These are phyloP conservation scores for Parthenolecanium corni DNA, from an alignment of 2,888 invertebrate genomes.

Conservation along the genomic window DNA sequence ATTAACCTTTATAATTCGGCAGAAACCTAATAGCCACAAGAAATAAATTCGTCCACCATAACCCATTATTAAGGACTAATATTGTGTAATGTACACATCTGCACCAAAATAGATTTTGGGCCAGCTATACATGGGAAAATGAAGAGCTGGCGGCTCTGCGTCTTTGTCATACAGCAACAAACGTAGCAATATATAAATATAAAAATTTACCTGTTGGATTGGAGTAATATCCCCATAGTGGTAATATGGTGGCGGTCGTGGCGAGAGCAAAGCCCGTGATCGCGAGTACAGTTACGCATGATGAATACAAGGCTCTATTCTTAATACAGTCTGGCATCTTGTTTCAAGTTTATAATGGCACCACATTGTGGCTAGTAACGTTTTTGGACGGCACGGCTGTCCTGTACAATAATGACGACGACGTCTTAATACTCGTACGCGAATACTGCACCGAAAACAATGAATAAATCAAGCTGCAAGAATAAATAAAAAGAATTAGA, in stretches of 20 bases:
- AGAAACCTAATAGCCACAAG: no score
- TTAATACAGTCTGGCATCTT: constrained; percentile 40
- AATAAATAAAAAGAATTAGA: not conserved
- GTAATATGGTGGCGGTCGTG: constrained; percentile 69
- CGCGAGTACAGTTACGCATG: constrained; percentile 56
- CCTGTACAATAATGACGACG: not conserved
- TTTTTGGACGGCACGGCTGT: constrained; percentile 9
- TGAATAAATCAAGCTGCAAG: no score
- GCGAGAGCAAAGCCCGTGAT: constrained; percentile 70
- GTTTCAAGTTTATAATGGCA: constrained; percentile 37
- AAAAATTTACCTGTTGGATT: constrained; percentile 56
- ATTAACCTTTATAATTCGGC: no score
- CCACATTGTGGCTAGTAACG: constrained; percentile 30
- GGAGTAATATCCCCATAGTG: constrained; percentile 76
- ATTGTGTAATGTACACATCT: no score
- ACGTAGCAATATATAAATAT: no score
- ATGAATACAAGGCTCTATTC: constrained; percentile 53
- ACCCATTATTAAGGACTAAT: no score
- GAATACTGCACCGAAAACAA: no score
- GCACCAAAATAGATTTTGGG: no score
- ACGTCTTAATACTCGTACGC: not conserved
- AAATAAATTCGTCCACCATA: no score
- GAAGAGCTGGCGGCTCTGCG: no score
- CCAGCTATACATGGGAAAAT: no score
- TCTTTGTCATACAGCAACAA: no score